These are phyloP conservation scores for Thysanoteuthis rhombus DNA, from an alignment of 2,888 invertebrate species.

Conservation along the genomic window DNA sequence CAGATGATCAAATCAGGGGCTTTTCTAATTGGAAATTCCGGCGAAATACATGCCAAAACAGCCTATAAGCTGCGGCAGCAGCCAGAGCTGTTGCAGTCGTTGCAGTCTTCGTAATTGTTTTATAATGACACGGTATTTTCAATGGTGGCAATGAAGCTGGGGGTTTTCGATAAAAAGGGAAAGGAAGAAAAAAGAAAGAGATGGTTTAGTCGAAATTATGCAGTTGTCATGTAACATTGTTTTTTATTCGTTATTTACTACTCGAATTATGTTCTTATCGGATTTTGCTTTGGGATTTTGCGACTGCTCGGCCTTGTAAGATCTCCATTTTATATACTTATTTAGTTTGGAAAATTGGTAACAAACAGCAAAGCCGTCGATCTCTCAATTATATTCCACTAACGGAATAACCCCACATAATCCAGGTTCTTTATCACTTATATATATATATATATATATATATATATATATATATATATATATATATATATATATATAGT, in stretches of 20 bases:
- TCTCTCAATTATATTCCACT: too few relatives aligned
- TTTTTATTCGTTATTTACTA: not conserved
- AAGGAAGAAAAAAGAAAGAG: not conserved
- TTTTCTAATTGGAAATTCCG: conserved; percentile 12
- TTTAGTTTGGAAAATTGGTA: too few relatives aligned
- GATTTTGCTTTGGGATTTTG: not conserved
- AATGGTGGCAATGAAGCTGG: not conserved
- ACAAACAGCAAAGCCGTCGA: too few relatives aligned
- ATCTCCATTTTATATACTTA: not conserved
- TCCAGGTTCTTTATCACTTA: too few relatives aligned
- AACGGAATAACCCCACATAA: too few relatives aligned
- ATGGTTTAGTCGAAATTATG: not conserved
- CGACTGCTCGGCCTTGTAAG: not conserved
- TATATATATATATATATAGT: too few relatives aligned
- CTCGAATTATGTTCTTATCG: not conserved
- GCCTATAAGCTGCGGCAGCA: too few relatives aligned
- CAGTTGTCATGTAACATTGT: not conserved
- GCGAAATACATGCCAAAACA: not conserved
- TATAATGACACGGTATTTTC: not conserved
- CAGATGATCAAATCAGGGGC: conserved; percentile 12
- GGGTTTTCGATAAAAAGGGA: not conserved
- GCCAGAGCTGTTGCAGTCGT: not conserved
- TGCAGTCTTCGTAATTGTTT: not conserved
- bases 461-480: too few relatives aligned
- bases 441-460: too few relatives aligned